Conservation (phyloP, 2,888 invertebrate genomes). For the Harpalus rubripes region DNA sequence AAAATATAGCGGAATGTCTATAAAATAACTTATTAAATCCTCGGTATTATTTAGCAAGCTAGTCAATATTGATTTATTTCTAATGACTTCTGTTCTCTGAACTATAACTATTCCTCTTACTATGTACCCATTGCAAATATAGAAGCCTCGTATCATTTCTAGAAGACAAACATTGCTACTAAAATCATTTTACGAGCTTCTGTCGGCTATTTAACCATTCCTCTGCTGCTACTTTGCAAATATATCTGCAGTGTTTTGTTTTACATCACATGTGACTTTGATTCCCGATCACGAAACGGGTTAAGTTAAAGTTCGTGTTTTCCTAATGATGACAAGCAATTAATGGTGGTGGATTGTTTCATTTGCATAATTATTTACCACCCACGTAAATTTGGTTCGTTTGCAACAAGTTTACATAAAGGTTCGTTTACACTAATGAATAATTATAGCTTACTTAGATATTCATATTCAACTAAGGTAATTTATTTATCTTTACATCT, state of each 20-base stretch:
- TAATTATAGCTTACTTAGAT: background rate
- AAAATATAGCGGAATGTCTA: no score
- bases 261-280: background rate
- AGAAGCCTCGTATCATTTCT: conserved; percentile 8
- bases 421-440: conserved; percentile 29
- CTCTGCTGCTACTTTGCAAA: conserved; percentile 29
- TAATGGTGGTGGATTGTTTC: conserved; percentile 39
- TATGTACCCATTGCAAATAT: conserved; percentile 10
- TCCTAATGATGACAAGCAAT: conserved; percentile 48
- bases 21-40: no score
- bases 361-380: conserved; percentile 52
- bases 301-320: conserved; percentile 33
- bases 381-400: conserved; percentile 47
- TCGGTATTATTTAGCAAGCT: no score
- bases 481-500: conserved; percentile 16
- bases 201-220: background rate
- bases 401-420: conserved; percentile 26
- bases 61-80: background rate
- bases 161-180: conserved; percentile 9
- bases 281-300: background rate
- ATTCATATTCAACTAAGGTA: background rate
- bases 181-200: conserved; percentile 31
- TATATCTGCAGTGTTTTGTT: background rate
- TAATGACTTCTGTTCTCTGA: conserved; percentile 22
- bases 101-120: background rate